Conservation (phyloP, 2,888 invertebrate species). For the Ophioninae sp. region DNA sequence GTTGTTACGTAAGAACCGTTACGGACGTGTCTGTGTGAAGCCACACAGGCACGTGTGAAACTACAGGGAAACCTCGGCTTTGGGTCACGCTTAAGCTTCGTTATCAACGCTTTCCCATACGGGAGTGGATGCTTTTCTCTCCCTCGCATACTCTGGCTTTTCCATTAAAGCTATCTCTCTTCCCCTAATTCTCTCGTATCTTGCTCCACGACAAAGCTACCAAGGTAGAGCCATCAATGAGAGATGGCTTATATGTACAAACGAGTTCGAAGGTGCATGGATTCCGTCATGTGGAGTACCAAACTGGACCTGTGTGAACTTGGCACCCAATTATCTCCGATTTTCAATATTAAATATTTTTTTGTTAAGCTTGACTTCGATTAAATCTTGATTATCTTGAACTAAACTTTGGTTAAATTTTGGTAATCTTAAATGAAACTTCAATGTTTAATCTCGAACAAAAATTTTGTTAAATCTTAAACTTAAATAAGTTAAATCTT, state of each 20-base stretch:
- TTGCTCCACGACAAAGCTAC: constrained; percentile 52
- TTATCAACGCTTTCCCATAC: constrained; percentile 73
- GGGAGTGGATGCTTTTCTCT: constrained; percentile 39
- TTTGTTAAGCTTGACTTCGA: background rate
- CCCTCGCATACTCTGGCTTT: constrained; percentile 20
- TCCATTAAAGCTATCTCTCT: background rate
- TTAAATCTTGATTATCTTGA: background rate
- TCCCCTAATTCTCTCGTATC: constrained; percentile 10
- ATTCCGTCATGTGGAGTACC: too few species aligned
- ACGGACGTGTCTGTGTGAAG: background rate
- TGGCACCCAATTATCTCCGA: too few species aligned
- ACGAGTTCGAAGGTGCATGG: constrained; percentile 8
- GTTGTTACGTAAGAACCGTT: background rate
- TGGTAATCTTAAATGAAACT: too few species aligned
- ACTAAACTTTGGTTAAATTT: too few species aligned
- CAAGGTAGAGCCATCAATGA: constrained; percentile 43
- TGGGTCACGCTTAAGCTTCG: constrained; percentile 69
- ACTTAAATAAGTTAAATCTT: too few species aligned
- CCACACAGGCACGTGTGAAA: constrained; percentile 49
- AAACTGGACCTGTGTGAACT: too few species aligned
- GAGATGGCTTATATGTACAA: constrained; percentile 31
- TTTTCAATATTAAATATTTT: too few species aligned
- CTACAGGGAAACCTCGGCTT: constrained; percentile 61
- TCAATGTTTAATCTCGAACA: too few species aligned
- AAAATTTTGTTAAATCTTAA: too few species aligned